A percentile compares a stretch with the other conserved stretches of the same genome.
These are phyloP conservation scores for Medauroidea extradentata DNA, from an alignment of 1,140 invertebrate genomes.

Conservation along the genomic window DNA sequence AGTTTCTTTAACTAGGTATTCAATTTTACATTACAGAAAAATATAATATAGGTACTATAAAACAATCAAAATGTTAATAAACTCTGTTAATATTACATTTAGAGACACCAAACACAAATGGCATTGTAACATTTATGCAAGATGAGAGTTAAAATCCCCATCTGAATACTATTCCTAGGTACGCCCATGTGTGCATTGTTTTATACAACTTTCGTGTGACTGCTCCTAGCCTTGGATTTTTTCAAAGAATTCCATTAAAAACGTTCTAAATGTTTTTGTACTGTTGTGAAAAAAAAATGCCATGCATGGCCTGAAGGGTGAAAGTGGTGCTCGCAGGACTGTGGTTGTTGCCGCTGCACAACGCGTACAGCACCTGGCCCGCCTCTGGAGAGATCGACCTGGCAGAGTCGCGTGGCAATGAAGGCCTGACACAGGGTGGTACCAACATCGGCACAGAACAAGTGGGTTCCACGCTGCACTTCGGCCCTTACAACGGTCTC, in stretches of 20 bases:
- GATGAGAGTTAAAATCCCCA: too few relatives aligned
- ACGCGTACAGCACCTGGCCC: conserved; percentile 53
- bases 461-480: conserved; percentile 6
- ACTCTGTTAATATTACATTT: too few relatives aligned
- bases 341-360: conserved; percentile 55
- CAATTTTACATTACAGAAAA: too few relatives aligned
- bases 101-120: too few relatives aligned
- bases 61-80: too few relatives aligned
- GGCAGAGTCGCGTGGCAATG: conserved; percentile 55
- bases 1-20: too few relatives aligned
- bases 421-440: conserved; percentile 43
- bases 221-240: too few relatives aligned
- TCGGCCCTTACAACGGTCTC: conserved; percentile 2
- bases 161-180: too few relatives aligned
- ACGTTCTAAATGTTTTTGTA: not conserved
- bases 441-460: conserved; percentile 47
- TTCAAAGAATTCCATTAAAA: not conserved
- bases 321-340: conserved; percentile 46
- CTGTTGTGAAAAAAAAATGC: not conserved
- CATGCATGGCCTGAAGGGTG: not conserved
- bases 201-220: not conserved
- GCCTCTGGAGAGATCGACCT: conserved; percentile 53
- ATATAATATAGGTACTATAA: too few relatives aligned
- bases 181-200: too few relatives aligned
- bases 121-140: too few relatives aligned